Conservation (phyloP, 2,113 vertebrate species). For the Lota lota region DNA sequence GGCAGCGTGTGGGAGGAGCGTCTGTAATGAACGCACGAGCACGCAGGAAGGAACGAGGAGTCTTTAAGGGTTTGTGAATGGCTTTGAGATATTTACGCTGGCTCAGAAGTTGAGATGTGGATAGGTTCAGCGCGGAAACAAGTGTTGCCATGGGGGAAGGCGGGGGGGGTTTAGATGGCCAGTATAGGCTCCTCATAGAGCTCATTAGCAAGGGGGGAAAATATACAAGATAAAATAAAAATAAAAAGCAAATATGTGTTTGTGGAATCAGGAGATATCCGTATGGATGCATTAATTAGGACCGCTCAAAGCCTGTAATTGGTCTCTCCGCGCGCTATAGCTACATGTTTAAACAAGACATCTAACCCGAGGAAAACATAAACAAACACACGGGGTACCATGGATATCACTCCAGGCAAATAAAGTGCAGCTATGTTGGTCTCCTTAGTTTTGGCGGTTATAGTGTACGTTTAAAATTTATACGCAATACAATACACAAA, state of each 20-base stretch:
- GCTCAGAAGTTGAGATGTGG: no score
- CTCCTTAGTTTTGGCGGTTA: no score
- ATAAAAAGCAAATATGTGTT: slow-evolving; percentile 22
- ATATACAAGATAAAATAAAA: slow-evolving; percentile 3
- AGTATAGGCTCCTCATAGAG: slow-evolving; percentile 13
- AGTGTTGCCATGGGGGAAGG: no score
- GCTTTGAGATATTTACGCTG: no score
- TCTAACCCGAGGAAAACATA: slow-evolving; percentile 18
- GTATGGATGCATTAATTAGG: slow-evolving; percentile 56
- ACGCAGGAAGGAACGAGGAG: no score
- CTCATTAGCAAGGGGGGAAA: slow-evolving; percentile 34
- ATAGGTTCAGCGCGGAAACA: not conserved
- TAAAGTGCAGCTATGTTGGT: not conserved
- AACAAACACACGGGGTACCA: slow-evolving; percentile 19
- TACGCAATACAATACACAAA: no score
- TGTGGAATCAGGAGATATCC: slow-evolving; percentile 50
- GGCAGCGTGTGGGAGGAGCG: no score
- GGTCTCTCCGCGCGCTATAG: slow-evolving; percentile 45
- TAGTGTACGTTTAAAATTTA: no score
- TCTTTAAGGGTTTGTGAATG: no score
- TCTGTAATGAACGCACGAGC: no score
- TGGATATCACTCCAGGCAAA: slow-evolving; percentile 22
- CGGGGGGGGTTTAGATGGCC: not conserved
- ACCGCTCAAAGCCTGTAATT: slow-evolving; percentile 54
- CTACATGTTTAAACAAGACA: slow-evolving; percentile 37